A percentile compares a stretch with the other conserved stretches of the same genome.
These are phyloP conservation scores for Cephus sareptanus DNA, from an alignment of 2,888 invertebrate species.

Conservation along the genomic window DNA sequence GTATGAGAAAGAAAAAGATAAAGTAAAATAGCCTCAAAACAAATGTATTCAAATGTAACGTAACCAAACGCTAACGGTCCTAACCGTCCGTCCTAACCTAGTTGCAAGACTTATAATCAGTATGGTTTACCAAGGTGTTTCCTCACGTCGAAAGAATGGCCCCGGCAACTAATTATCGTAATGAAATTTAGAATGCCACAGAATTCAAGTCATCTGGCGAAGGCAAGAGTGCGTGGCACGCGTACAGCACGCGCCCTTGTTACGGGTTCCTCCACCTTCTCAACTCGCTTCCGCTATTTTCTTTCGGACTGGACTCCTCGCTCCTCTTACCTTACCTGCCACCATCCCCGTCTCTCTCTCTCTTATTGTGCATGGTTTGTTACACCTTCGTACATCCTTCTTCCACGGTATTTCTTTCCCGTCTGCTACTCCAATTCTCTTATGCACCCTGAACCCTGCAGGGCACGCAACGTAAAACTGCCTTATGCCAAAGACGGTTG, in stretches of 20 bases:
- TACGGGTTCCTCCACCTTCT: not conserved
- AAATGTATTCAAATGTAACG: not conserved
- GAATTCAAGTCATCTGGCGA: conserved; percentile 43
- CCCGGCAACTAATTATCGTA: conserved; percentile 41
- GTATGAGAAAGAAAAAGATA: not conserved
- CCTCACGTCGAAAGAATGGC: not conserved
- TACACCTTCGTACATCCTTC: not conserved
- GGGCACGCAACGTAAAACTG: conserved; percentile 20
- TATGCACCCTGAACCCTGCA: conserved; percentile 31
- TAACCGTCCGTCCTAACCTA: not conserved
- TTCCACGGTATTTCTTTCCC: not conserved
- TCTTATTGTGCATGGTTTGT: not conserved
- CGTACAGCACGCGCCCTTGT: conserved; percentile 49
- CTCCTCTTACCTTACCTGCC: not conserved
- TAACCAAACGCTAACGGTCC: not conserved
- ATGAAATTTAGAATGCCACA: conserved; percentile 43
- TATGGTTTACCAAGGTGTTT: not conserved
- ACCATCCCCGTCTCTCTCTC: not conserved
- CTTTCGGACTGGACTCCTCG: not conserved
- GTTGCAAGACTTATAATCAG: not conserved
- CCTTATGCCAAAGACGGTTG: conserved; percentile 53
- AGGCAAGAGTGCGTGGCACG: conserved; percentile 39
- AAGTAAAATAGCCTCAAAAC: not conserved
- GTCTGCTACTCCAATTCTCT: conserved; percentile 22
- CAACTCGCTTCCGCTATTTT: not conserved